Evolutionary conservation across 2,113 vertebrate species (phyloP), one percentile per base, ranked within the genome.

Genomic region (Platysteira castanea): DNA sequence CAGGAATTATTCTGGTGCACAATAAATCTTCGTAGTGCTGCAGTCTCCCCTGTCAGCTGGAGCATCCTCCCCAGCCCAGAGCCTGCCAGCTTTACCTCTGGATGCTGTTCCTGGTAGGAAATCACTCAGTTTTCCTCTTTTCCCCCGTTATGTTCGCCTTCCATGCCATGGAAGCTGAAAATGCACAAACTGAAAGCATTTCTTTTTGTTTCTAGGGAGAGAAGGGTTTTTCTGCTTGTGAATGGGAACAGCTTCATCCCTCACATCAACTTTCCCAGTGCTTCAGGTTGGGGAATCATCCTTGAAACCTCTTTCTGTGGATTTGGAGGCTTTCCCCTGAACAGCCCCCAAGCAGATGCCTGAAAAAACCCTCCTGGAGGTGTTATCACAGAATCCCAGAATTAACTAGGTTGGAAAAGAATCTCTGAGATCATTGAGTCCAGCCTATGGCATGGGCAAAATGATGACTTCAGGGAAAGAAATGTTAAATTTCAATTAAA

Each of bases 11-110:
- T 84, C 27, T 4, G 22, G 90, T 78, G 18, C 79, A 57, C 91
- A 64, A 90, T 94, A 90, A 95, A 97, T 92, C 95, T 89, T 26
- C 20, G 74, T 47, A 89, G 90, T 87, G 89, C 50, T 10, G 61
- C 84, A 69, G 59, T 23, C 61, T 96, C 83, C 11, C 86, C 84
- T 95, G 96, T 95, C 94, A 93, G 89, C 70, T 87, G 65, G 6
- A 92, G 74, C 80, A 88, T 94, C 86, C 70, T 92, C 77, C 80
- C 81, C 33, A 22, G 53, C 13, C 64, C 88, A 75, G 53, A 82
- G 42, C 85, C 87, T 75, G 95, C 52, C 79, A 93, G 50, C 50
- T 89, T 87, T 21, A 82, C 27, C 52, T 61, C 6, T 76, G 82
- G 69, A 71, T 41, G 13, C 85, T 2, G 4, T 78, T 73, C 81